A percentile compares a stretch with the other conserved stretches of the same genome.
phyloP scores from a whole-genome alignment of 1,140 invertebrate species.

The Drosophila kohkoa region DNA sequence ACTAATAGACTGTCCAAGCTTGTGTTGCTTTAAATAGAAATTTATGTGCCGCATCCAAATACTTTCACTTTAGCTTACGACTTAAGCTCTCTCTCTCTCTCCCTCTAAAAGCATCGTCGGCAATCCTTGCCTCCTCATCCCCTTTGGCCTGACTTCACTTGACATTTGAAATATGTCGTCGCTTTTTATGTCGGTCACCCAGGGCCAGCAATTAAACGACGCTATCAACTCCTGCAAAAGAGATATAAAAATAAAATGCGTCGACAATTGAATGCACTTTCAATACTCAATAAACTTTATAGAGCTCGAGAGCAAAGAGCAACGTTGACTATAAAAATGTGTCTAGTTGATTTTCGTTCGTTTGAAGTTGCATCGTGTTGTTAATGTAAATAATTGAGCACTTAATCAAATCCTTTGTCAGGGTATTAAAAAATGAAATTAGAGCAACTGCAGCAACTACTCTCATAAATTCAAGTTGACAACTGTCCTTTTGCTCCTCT shows the following conservation, averaged over 20 bases:
- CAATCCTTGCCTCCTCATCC: neutral
- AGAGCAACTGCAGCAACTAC: constrained; percentile 6
- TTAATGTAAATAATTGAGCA: no score
- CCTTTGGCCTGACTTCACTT: constrained; percentile 26
- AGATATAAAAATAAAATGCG: neutral
- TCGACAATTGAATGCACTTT: constrained; percentile 1
- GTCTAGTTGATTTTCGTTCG: no score
- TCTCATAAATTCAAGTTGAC: constrained; percentile 41
- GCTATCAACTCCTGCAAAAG: constrained; percentile 18
- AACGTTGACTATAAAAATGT: no score
- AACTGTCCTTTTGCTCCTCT: constrained; percentile 36
- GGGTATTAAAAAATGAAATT: constrained; percentile 17
- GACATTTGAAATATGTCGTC: constrained; percentile 75
- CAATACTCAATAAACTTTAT: neutral
- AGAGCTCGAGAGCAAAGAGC: no score
- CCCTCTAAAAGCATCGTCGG: neutral
- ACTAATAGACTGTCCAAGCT: constrained; percentile 61
- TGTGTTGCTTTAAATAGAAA: constrained; percentile 70
- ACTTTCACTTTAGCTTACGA: constrained; percentile 57
- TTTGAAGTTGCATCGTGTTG: no score
- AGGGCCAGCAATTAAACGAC: constrained; percentile 58
- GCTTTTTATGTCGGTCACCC: constrained; percentile 58
- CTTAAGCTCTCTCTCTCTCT: constrained; percentile 43
- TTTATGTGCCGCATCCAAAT: constrained; percentile 66
- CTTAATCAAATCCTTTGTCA: neutral